Evolutionary conservation across 2,888 invertebrate species (phyloP).

Genomic region (Erebia aethiops): DNA sequence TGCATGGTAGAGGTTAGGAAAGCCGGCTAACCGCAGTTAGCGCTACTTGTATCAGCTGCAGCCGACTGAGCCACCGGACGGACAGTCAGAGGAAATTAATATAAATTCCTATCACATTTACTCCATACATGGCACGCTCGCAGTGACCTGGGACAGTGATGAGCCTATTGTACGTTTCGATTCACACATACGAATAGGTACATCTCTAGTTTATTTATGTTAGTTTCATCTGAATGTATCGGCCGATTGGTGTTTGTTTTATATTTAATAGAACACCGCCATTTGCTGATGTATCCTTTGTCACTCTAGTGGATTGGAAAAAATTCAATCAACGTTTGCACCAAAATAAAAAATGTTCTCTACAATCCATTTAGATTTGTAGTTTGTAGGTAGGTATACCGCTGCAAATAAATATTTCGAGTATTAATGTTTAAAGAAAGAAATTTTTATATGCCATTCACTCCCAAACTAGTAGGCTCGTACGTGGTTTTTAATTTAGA

Average conservation of each 20-base stretch:
- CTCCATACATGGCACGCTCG: conserved; percentile 60
- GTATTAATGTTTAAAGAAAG: no score
- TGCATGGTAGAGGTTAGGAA: conserved; percentile 49
- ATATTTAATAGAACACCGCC: conserved; percentile 15
- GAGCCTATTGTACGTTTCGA: conserved; percentile 74
- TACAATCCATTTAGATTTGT: neutral
- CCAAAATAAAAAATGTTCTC: conserved; percentile 5
- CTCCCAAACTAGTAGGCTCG: no score
- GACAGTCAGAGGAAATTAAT: conserved; percentile 77
- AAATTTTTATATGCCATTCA: no score
- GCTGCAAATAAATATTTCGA: neutral
- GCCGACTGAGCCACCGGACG: conserved; percentile 63
- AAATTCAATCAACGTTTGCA: conserved; percentile 17
- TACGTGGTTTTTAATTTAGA: no score
- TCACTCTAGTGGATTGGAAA: conserved; percentile 11
- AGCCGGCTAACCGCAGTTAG: conserved; percentile 67
- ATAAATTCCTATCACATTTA: conserved; percentile 78
- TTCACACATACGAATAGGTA: conserved; percentile 51
- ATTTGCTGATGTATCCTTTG: conserved; percentile 19
- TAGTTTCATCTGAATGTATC: conserved; percentile 61
- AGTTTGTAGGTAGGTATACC: neutral
- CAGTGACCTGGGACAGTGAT: conserved; percentile 65
- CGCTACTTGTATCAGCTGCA: conserved; percentile 61
- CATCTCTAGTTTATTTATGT: conserved; percentile 61
- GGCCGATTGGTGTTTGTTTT: conserved; percentile 46